Conservation (phyloP, 2,888 invertebrate species). For the Cheilosia variabilis region DNA sequence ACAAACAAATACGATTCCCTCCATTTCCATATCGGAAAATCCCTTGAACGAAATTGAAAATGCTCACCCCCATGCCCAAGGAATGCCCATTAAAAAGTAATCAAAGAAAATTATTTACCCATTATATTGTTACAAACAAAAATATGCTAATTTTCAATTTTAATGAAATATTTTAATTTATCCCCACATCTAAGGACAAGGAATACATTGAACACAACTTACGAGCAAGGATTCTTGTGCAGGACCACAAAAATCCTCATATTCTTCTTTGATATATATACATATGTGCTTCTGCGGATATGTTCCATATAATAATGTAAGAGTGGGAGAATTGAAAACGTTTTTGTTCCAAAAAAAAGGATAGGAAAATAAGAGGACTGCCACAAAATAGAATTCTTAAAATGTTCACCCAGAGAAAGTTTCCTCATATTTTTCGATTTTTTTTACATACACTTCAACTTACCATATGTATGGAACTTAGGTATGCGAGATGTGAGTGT, state of each 20-base stretch:
- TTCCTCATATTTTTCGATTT: constrained; percentile 33
- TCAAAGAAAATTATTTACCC: constrained; percentile 60
- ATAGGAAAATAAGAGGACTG: constrained; percentile 7
- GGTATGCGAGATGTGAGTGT: constrained; percentile 1
- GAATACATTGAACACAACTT: not conserved
- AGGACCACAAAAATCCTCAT: constrained; percentile 63
- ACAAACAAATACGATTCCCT: not conserved
- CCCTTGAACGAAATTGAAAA: not conserved
- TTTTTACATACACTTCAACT: not conserved
- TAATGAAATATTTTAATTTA: constrained; percentile 59
- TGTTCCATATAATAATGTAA: constrained; percentile 30
- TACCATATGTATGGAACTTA: not conserved
- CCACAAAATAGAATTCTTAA: constrained; percentile 55
- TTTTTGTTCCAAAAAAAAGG: constrained; percentile 5
- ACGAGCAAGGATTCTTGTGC: constrained; percentile 37
- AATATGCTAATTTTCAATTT: constrained; percentile 50
- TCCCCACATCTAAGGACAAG: not conserved
- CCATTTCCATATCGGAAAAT: not conserved
- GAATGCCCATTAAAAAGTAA: constrained; percentile 48
- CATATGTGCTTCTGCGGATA: not conserved
- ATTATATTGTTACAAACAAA: constrained; percentile 28
- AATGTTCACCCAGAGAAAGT: constrained; percentile 21
- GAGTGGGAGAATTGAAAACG: not conserved
- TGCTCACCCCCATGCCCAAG: not conserved
- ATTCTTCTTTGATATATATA: constrained; percentile 56